These are phyloP conservation scores for Eristalis tenax DNA, from an alignment of 2,888 invertebrate genomes.

Conservation along the genomic window DNA sequence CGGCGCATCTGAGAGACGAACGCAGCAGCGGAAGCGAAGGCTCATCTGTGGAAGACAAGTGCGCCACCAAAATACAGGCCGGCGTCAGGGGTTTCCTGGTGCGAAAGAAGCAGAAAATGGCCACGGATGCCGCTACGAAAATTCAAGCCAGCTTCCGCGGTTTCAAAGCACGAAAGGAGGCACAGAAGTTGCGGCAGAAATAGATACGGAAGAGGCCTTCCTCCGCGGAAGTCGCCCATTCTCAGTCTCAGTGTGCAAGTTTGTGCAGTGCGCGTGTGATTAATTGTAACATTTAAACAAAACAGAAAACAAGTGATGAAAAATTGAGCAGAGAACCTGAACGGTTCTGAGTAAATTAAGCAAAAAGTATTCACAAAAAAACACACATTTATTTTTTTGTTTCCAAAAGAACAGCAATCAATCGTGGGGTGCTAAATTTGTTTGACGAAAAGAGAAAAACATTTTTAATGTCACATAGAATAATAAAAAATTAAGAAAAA, in stretches of 20 bases:
- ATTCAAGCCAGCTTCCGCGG: conserved; percentile 81
- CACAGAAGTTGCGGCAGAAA: conserved; percentile 77
- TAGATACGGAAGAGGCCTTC: conserved; percentile 54
- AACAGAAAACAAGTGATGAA: conserved; percentile 14
- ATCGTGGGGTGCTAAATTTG: conserved; percentile 37
- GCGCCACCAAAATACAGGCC: conserved; percentile 80
- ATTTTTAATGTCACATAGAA: neutral
- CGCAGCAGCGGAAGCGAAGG: conserved; percentile 66
- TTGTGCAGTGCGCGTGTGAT: conserved; percentile 64
- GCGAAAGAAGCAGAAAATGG: conserved; percentile 79
- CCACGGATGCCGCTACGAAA: conserved; percentile 80
- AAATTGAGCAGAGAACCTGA: conserved; percentile 4
- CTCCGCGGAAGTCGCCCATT: conserved; percentile 17
- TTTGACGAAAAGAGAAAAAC: neutral
- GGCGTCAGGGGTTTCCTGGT: conserved; percentile 80
- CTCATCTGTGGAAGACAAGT: conserved; percentile 76
- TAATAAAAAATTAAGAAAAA: conserved; percentile 4
- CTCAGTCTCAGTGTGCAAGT: conserved; percentile 42
- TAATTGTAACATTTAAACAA: conserved; percentile 7
- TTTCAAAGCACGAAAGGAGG: conserved; percentile 80
- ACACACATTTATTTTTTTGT: neutral
- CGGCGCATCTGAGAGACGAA: conserved; percentile 64
- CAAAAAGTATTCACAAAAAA: neutral
- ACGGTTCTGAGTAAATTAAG: neutral
- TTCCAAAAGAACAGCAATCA: conserved; percentile 12